A percentile compares a stretch with the other conserved stretches of the same genome.
Conservation (phyloP, 2,888 invertebrate genomes). For the Rhingia campestris region DNA sequence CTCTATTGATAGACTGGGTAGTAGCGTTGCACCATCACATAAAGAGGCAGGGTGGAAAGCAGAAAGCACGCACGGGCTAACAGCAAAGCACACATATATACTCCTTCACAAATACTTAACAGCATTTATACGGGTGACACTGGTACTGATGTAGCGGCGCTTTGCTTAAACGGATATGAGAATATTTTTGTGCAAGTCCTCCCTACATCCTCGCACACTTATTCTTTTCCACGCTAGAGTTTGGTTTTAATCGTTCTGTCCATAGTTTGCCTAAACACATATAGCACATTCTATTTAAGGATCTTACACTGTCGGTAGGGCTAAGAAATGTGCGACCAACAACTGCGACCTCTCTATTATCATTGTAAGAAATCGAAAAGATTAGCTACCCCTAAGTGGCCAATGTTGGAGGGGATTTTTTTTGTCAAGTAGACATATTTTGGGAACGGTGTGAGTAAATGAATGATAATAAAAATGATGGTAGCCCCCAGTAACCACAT, state of each 20-base stretch:
- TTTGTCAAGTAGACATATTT: too few species aligned
- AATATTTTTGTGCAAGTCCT: constrained; percentile 26
- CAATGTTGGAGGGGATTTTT: too few species aligned
- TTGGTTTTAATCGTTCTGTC: constrained; percentile 35
- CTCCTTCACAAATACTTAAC: constrained; percentile 11
- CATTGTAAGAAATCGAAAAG: too few species aligned
- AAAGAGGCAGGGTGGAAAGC: constrained; percentile 35
- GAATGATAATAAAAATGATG: too few species aligned
- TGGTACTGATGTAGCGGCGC: constrained; percentile 39
- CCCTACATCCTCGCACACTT: constrained; percentile 3
- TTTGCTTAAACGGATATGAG: constrained; percentile 52
- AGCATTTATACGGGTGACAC: constrained; percentile 29
- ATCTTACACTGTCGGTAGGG: not conserved
- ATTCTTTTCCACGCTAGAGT: not conserved
- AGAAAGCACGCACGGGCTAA: constrained; percentile 49
- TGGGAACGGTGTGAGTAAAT: too few species aligned
- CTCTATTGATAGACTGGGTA: not conserved
- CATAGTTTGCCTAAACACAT: constrained; percentile 1
- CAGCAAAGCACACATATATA: constrained; percentile 28
- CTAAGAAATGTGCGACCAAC: too few species aligned
- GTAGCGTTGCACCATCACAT: constrained; percentile 6
- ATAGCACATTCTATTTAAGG: not conserved
- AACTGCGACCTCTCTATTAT: too few species aligned
- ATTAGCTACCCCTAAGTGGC: too few species aligned
- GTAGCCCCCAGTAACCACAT: too few species aligned